These are phyloP conservation scores for Asbolus verrucosus DNA, from an alignment of 1,140 invertebrate species.

Conservation along the genomic window DNA sequence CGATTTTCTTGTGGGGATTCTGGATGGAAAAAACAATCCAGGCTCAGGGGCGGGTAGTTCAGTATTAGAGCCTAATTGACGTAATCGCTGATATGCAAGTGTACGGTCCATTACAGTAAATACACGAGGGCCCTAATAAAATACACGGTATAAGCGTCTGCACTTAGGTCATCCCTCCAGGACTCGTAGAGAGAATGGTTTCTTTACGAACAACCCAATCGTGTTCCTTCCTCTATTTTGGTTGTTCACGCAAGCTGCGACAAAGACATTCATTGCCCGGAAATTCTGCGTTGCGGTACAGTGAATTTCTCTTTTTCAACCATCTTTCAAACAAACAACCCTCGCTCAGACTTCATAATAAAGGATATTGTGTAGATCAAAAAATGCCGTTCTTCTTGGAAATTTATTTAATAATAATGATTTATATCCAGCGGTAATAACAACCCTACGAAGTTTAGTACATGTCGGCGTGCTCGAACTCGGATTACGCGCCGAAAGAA, in stretches of 20 bases:
- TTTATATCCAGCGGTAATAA: slow-evolving; percentile 1
- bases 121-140: slow-evolving; percentile 4
- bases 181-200: slow-evolving; percentile 6
- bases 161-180: slow-evolving; percentile 19
- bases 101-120: not conserved
- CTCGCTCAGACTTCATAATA: slow-evolving; percentile 17
- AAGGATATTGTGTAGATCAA: slow-evolving; percentile 3
- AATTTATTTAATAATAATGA: slow-evolving; percentile 34
- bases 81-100: too few species aligned
- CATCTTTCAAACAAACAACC: slow-evolving; percentile 22
- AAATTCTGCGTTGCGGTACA: slow-evolving; percentile 28
- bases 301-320: slow-evolving; percentile 18
- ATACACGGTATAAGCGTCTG: slow-evolving; percentile 8
- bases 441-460: slow-evolving; percentile 1
- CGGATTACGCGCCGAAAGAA: slow-evolving; percentile 4
- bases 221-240: slow-evolving; percentile 31
- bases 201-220: slow-evolving; percentile 30
- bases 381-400: slow-evolving; percentile 13
- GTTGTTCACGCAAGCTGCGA: slow-evolving; percentile 37
- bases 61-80: too few species aligned
- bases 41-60: too few species aligned
- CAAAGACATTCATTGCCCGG: slow-evolving; percentile 35
- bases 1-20: too few species aligned
- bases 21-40: too few species aligned
- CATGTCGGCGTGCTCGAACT: slow-evolving; percentile 1